Conservation (phyloP, 2,797 vertebrate species). For the Anableps anableps region DNA sequence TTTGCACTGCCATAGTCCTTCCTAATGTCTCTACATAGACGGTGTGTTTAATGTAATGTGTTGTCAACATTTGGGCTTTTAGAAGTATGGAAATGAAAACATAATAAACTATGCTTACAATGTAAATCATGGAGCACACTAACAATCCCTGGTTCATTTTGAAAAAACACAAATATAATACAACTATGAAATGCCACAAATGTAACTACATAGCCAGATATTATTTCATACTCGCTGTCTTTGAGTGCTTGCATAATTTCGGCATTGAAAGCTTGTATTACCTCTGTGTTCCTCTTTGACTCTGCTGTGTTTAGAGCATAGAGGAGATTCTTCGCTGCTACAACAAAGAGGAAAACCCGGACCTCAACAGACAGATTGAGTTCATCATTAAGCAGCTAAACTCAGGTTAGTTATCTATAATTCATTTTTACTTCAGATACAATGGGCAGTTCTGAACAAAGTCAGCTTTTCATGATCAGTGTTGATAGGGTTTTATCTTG, state of each 20-base stretch:
- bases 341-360: slow-evolving; percentile 89
- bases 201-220: neutral
- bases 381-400: slow-evolving; percentile 95
- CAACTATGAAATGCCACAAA: neutral
- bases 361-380: slow-evolving; percentile 91
- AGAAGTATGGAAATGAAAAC: neutral
- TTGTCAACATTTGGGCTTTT: neutral
- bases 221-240: neutral
- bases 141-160: neutral
- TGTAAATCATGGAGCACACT: neutral
- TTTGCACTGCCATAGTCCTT: slow-evolving; percentile 28
- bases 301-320: slow-evolving; percentile 83
- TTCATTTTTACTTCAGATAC: neutral
- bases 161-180: neutral
- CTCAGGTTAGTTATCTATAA: slow-evolving; percentile 81
- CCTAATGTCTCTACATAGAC: slow-evolving; percentile 20
- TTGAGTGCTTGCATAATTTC: neutral
- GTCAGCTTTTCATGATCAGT: neutral
- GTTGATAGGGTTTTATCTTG: neutral
- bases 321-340: slow-evolving; percentile 94
- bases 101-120: neutral
- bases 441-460: neutral
- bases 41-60: neutral
- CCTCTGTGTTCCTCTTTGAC: neutral
- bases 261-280: neutral